Conservation (phyloP, 2,113 vertebrate species). For the Urocynchramus pylzowi region DNA sequence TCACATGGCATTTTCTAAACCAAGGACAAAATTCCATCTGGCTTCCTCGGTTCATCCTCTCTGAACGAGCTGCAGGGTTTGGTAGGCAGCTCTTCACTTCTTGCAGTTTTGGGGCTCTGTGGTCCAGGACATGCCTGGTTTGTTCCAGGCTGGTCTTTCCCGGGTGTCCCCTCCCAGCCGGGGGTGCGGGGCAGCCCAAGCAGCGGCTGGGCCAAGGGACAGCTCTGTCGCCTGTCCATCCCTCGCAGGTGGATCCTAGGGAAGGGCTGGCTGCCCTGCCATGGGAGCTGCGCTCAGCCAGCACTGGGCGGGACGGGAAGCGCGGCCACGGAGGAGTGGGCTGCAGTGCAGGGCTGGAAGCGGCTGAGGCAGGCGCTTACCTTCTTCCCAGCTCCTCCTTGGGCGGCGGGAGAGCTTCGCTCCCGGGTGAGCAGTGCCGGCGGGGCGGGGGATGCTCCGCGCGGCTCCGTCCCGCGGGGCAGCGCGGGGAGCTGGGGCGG, state of each 20-base stretch:
- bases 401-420: neutral
- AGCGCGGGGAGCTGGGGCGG: neutral
- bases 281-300: rapidly evolving
- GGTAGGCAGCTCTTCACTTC: neutral
- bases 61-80: neutral
- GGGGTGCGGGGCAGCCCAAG: neutral
- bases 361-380: neutral
- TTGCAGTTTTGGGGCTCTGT: neutral
- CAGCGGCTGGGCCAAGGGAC: neutral
- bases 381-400: neutral
- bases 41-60: neutral
- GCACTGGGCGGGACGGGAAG: conserved; percentile 16
- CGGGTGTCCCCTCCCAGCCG: neutral
- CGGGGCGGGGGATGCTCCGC: neutral
- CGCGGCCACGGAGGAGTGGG: neutral
- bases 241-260: neutral
- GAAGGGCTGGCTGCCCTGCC: neutral
- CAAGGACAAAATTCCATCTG: neutral
- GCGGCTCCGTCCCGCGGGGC: neutral
- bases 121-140: rapidly evolving
- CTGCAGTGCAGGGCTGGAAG: neutral
- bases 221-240: neutral
- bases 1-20: neutral
- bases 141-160: neutral
- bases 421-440: neutral